phyloP scores from a whole-genome alignment of 2,888 invertebrate genomes.

The Philereme transversata region DNA sequence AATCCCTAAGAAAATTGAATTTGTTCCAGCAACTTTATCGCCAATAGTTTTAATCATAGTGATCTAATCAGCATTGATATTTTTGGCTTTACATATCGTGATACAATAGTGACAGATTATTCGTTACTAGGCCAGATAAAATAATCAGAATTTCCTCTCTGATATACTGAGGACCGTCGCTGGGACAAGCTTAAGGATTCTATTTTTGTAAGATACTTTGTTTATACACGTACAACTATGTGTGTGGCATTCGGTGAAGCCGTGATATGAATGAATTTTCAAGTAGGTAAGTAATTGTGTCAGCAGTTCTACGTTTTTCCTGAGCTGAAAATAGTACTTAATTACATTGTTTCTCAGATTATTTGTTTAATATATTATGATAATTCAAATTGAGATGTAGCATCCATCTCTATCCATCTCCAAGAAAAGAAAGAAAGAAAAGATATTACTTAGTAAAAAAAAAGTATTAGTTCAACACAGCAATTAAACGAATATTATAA shows the following conservation, averaged over 20 bases:
- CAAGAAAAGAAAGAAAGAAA: no score
- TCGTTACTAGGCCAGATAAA: conserved; percentile 44
- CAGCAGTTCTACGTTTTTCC: no score
- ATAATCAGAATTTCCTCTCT: conserved; percentile 23
- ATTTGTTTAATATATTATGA: no score
- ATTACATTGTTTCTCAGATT: no score
- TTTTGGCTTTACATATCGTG: conserved; percentile 8
- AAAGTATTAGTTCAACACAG: no score
- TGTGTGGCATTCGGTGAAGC: conserved; percentile 12
- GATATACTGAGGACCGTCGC: conserved; percentile 14
- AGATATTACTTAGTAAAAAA: no score
- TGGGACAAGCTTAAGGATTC: conserved; percentile 4
- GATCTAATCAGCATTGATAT: conserved; percentile 20
- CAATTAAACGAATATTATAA: no score
- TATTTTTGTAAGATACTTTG: conserved; percentile 25
- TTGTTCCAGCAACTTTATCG: conserved; percentile 9
- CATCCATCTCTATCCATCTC: no score
- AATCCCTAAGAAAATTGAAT: no score
- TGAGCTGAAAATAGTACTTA: no score
- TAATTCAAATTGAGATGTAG: no score
- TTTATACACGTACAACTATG: conserved; percentile 8
- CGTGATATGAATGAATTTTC: conserved; percentile 14
- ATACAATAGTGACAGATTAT: conserved; percentile 12
- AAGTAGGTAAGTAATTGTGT: no score
- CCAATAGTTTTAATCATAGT: conserved; percentile 23